Percentiles rank a stretch among this genome's conserved stretches.
Conservation (phyloP, 2,797 vertebrate species). For the Pterois miles region DNA sequence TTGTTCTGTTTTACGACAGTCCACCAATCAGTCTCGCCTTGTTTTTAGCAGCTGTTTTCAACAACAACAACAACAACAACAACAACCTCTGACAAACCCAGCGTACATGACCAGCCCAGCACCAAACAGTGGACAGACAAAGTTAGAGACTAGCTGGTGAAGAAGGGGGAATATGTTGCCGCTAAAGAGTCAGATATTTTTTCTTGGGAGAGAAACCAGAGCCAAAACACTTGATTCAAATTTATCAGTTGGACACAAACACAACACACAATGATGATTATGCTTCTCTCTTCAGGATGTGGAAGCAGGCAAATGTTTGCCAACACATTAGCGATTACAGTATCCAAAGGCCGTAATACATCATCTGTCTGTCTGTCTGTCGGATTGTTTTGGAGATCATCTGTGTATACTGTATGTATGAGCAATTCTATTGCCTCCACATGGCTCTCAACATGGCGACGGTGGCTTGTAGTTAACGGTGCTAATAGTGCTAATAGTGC, state of each 20-base stretch:
- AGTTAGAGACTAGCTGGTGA: not conserved
- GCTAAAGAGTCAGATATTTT: not conserved
- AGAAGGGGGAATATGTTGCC: not conserved
- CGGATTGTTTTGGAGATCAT: conserved; percentile 2
- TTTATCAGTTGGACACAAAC: not conserved
- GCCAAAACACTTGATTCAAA: not conserved
- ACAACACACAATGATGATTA: not conserved
- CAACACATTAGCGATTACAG: not conserved
- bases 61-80: not conserved
- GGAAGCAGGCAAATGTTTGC: not conserved
- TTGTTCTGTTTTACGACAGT: not conserved
- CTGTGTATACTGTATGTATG: not conserved
- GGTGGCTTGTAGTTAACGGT: no score
- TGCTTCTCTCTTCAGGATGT: not conserved
- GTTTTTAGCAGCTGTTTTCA: not conserved
- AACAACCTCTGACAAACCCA: not conserved
- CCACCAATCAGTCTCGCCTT: not conserved
- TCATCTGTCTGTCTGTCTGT: conserved; percentile 12
- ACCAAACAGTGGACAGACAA: not conserved
- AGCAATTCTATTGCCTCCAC: not conserved
- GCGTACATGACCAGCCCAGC: not conserved
- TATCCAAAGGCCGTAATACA: not conserved
- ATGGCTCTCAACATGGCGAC: no score
- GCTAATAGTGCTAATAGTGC: no score
- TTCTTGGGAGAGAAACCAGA: not conserved